phyloP scores from a whole-genome alignment of 2,797 vertebrate species.

The Hippopotamyrus pictus region DNA sequence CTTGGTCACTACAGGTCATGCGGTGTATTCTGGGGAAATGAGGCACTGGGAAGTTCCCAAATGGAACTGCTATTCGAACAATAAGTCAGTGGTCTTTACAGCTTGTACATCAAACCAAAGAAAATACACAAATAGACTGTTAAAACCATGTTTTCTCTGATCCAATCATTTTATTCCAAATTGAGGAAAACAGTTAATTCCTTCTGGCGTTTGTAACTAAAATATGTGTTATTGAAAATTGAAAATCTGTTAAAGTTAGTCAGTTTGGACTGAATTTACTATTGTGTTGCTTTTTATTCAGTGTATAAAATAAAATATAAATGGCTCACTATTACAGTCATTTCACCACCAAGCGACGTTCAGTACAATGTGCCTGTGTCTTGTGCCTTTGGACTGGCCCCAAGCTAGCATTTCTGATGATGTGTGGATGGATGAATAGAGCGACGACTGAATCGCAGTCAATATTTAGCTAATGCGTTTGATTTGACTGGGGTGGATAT shows the following conservation, averaged over 20 bases:
- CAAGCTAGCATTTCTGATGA: not conserved
- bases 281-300: not conserved
- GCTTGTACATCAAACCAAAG: not conserved
- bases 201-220: not conserved
- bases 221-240: not conserved
- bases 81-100: not conserved
- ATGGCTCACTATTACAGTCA: not conserved
- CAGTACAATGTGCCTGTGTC: not conserved
- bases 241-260: not conserved
- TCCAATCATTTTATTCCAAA: not conserved
- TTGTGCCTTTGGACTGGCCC: not conserved
- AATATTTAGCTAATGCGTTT: not conserved
- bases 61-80: not conserved
- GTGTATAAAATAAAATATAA: not conserved
- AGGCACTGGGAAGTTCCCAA: not conserved
- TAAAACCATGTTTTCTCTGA: not conserved
- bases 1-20: not conserved
- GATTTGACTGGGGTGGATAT: not conserved
- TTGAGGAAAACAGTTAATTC: not conserved
- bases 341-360: not conserved
- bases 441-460: not conserved
- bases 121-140: not conserved
- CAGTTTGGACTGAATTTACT: not conserved
- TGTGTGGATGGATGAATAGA: not conserved
- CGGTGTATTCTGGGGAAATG: not conserved